Base-by-base conservation (phyloP, 1,140 invertebrate genomes). In the Pogonomyrmex barbatus region DNA sequence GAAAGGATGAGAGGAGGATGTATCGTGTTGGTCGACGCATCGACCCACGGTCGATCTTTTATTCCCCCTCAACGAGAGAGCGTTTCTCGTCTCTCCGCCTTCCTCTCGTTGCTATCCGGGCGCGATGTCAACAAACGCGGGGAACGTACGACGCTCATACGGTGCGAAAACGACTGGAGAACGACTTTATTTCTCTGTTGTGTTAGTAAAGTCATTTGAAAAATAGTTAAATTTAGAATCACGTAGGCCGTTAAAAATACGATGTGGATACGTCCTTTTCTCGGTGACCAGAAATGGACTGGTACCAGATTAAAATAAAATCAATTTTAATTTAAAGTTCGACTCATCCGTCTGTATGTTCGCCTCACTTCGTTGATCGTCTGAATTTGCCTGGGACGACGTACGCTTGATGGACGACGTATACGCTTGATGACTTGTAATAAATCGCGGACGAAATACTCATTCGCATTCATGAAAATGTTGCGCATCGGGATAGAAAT, bases 11-110 rank as follows among this genome's bases (percentile, higher is more conserved):
- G 54, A 71, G 39, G 36, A 77, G 33, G 24, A 45, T n/a, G 45
- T 54, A 85, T 85, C 58, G 82, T 36, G 82, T 77, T 78, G 73
- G 58, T 65, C 58, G 79, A 56, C 54, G 67, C 62, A 54, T 73
- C 65, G 47, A 77, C 60, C 39, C 36, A 84, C 56, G 70, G 71
- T 62, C 81, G 81, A 60, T 84, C 71, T 33, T 81, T 83, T 56
- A 75, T 73, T 73, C 33, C 54, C 78, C 33, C 68, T 83, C 54
- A 17, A 83, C 54, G 12, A 62, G 54, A 73, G 30, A 75, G 42
- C 45, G 14, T 39, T 45, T 82, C 67, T 58, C 52, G 5, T 82
- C 42, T 82, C 36, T 58, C 42, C 17, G 30, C 9, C 67, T 60
- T 39, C 39, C 30, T 47, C 52, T 73, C 56, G 56, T 83, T 60